Percentiles rank a stretch among this genome's conserved stretches.
These are phyloP conservation scores for western clawed frog (Xenopus tropicalis) DNA, from an alignment of 2,113 vertebrate species.

Conservation along the genomic window DNA sequence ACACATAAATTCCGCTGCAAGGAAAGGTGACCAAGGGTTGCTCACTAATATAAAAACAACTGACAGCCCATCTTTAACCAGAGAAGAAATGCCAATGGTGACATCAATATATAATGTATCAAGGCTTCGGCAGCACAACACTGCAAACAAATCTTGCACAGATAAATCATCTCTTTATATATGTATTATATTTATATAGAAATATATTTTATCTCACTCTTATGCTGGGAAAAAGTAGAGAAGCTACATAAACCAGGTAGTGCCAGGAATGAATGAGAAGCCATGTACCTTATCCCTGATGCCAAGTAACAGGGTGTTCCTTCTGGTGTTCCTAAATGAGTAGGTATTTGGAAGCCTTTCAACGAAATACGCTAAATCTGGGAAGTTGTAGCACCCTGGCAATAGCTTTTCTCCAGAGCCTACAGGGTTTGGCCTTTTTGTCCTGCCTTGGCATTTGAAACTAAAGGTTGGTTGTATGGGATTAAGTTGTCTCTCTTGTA, in stretches of 20 bases:
- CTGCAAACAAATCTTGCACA: no score
- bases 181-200: no score
- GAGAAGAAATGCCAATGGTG: neutral
- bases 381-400: constrained; percentile 55
- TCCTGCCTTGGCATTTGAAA: constrained; percentile 68
- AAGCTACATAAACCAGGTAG: no score
- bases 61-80: constrained; percentile 15
- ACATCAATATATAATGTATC: no score
- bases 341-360: constrained; percentile 51
- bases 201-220: no score
- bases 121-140: no score
- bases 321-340: constrained; percentile 62
- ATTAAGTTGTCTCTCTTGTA: constrained; percentile 68
- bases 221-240: no score
- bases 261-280: no score
- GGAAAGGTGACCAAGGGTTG: constrained; percentile 19
- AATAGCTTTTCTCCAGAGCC: constrained; percentile 51
- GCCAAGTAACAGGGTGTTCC: constrained; percentile 49
- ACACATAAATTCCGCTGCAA: constrained; percentile 8
- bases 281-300: constrained; percentile 63
- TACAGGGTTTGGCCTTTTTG: constrained; percentile 31
- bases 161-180: no score
- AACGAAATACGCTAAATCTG: constrained; percentile 56
- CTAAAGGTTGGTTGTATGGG: constrained; percentile 59
- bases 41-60: constrained; percentile 9